phyloP scores from a whole-genome alignment of 2,797 vertebrate genomes.

The Erpetoichthys calabaricus region DNA sequence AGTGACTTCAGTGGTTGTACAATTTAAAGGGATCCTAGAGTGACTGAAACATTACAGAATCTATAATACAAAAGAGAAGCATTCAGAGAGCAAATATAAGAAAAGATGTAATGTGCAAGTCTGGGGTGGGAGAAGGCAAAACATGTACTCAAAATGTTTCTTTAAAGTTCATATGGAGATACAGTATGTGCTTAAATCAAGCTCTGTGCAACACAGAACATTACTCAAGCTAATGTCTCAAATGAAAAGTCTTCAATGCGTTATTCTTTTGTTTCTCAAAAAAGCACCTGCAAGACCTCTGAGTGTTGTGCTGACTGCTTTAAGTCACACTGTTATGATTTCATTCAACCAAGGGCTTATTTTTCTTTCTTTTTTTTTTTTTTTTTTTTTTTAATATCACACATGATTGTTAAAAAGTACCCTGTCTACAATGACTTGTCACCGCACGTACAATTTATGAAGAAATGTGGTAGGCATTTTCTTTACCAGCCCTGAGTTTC shows the following conservation, averaged over 20 bases:
- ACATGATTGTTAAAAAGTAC: background rate
- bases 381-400: background rate
- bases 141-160: slow-evolving; percentile 7
- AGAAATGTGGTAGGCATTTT: slow-evolving; percentile 18
- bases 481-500: slow-evolving; percentile 28
- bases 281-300: slow-evolving; percentile 7
- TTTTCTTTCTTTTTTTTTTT: no score
- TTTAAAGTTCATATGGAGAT: slow-evolving; percentile 6
- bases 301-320: background rate
- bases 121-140: slow-evolving; percentile 11
- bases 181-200: no score
- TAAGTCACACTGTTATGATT: no score
- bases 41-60: slow-evolving; percentile 9
- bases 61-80: slow-evolving; percentile 7
- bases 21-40: slow-evolving; percentile 5
- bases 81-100: slow-evolving; percentile 12
- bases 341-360: no score
- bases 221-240: no score
- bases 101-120: slow-evolving; percentile 13
- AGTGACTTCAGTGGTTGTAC: background rate
- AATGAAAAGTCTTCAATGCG: no score
- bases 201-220: no score
- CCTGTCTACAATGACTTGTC: slow-evolving; percentile 8
- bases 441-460: slow-evolving; percentile 13
- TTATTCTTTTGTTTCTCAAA: no score